Evolutionary conservation across 2,113 vertebrate species (phyloP).

Genomic region (Phodopus roborovskii): DNA sequence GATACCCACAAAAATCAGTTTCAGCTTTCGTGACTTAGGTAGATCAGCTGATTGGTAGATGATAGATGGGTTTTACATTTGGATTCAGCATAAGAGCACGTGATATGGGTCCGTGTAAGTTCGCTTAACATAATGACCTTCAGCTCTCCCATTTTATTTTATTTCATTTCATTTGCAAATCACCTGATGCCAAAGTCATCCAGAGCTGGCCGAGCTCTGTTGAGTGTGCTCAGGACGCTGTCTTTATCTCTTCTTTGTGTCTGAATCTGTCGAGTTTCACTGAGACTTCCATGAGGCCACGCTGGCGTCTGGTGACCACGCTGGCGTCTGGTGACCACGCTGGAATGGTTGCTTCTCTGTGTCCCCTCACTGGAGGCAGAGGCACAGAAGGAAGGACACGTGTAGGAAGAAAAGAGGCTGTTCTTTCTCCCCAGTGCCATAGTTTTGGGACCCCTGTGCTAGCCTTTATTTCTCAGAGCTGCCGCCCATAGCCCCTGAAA

Average conservation of each 20-base stretch:
- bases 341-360: fast-evolving
- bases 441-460: fast-evolving
- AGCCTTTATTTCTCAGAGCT: not conserved
- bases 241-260: not conserved
- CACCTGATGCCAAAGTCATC: fast-evolving
- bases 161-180: not conserved
- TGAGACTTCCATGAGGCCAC: not conserved
- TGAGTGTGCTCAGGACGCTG: not conserved
- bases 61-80: not conserved
- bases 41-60: not conserved
- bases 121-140: not conserved
- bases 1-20: not conserved
- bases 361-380: too few species aligned
- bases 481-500: fast-evolving
- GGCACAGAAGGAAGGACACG: not conserved
- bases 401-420: not conserved
- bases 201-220: not conserved
- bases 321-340: fast-evolving
- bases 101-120: not conserved
- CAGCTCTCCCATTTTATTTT: not conserved
- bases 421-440: fast-evolving
- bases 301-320: fast-evolving
- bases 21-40: not conserved
- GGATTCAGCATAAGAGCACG: not conserved
- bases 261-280: not conserved